Conservation (phyloP, 2,888 invertebrate species). For the Rosalia funebris region DNA sequence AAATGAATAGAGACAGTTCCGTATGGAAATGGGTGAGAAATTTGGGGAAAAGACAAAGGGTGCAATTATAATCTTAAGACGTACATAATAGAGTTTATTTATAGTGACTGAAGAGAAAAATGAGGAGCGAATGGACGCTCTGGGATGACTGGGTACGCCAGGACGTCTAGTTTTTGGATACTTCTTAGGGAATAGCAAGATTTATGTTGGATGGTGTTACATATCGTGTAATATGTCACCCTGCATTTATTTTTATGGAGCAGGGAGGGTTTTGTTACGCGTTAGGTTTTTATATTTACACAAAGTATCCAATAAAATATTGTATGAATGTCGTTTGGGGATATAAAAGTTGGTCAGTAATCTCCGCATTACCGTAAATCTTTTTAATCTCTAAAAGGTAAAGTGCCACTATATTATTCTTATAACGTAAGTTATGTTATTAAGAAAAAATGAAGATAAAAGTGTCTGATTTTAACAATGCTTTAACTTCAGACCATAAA, state of each 20-base stretch:
- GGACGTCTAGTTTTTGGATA: not conserved
- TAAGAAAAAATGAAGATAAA: too few species aligned
- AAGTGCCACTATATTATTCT: too few species aligned
- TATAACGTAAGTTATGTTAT: too few species aligned
- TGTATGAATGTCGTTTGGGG: not conserved
- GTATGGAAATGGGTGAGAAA: too few species aligned
- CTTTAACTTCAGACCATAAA: too few species aligned
- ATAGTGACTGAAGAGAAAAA: not conserved
- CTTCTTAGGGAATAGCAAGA: not conserved
- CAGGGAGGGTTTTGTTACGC: not conserved
- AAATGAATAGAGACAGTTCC: too few species aligned
- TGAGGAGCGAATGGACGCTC: too few species aligned
- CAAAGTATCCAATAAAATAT: not conserved
- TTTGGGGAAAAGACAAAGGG: too few species aligned
- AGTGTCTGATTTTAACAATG: too few species aligned
- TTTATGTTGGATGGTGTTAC: slow-evolving; percentile 4
- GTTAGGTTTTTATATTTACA: not conserved
- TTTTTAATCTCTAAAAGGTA: not conserved
- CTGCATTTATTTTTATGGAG: not conserved
- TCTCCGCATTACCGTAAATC: not conserved
- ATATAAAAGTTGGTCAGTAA: not conserved
- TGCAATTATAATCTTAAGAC: too few species aligned
- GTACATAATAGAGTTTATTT: not conserved
- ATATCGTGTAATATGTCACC: not conserved
- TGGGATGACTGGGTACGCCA: not conserved